Base-by-base conservation (phyloP, 2,797 vertebrate genomes). In the Sebastolobus alascanus region DNA sequence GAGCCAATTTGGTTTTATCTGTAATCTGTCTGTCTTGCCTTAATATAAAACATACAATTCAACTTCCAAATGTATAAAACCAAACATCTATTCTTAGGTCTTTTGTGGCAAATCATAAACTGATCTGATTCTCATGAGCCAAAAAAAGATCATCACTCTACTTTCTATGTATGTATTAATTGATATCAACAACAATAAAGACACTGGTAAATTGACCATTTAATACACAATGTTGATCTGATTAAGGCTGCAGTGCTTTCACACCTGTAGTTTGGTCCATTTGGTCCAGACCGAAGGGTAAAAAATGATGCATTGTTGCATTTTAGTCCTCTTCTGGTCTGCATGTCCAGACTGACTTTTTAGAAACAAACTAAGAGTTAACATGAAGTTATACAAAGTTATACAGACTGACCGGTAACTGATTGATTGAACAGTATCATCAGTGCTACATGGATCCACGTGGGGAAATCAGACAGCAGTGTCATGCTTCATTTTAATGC, bases 181-280 rank as follows among this genome's bases (percentile, higher is more conserved):
- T 65, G 29, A 65, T 7, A 55, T 64, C n/a, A 55, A 61, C 25
- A 82, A 31, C 14, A 64, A 69, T 33, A 73, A 83, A 78, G 31
- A 65, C 38, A 31, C 12, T 29, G n/a, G 31, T n/a, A 38, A 38
- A 2, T 38, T 65, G 4, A 59, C 65, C 1, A 64, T 73, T 64
- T 50, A 40, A 58, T 25, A 37, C 27, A 33, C 22, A 63, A 14
- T 50, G 35, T 40, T 27, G 7, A 58, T 52, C 22, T 38, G 29
- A 58, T 68, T 55, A 7, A 43, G 22, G n/a, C 9, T 59, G 29
- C 11, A 18, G 18, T 67, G 20, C 22, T 27, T 46, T 46, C 43
- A 46, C 16, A 58, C 37, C 25, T 75, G 63, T 43, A 60, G 63
- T 16, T 79, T 8, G 12, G 4, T 37, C 67, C 6, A 60, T 27